Evolutionary conservation across 2,888 invertebrate genomes (phyloP).

Genomic region (Lasius fuliginosus): DNA sequence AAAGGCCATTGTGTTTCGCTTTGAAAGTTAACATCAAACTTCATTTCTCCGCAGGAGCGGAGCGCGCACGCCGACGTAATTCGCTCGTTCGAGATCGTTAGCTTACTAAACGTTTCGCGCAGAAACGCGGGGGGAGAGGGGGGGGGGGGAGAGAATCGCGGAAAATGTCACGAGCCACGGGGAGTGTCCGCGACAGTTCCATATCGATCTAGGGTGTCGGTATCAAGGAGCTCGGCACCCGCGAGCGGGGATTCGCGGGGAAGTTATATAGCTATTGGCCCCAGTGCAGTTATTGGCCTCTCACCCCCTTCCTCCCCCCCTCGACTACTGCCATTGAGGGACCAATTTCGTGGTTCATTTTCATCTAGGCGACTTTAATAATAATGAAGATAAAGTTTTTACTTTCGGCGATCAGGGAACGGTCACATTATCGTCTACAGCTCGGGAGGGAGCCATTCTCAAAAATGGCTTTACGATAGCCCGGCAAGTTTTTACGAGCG

Average conservation of each 20-base stretch:
- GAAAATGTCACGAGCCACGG: constrained; percentile 50
- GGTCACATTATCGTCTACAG: constrained; percentile 47
- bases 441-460: constrained; percentile 54
- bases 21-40: constrained; percentile 55
- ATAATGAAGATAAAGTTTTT: constrained; percentile 74
- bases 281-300: constrained; percentile 75
- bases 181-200: constrained; percentile 64
- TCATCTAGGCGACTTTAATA: constrained; percentile 75
- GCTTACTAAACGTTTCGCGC: constrained; percentile 55
- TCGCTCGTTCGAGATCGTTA: constrained; percentile 56
- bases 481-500: constrained; percentile 30
- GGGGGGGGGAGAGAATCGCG: background rate
- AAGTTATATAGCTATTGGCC: constrained; percentile 77
- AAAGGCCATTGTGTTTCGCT: constrained; percentile 55
- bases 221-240: constrained; percentile 65
- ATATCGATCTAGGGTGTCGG: constrained; percentile 76
- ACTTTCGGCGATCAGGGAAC: constrained; percentile 42
- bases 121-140: background rate
- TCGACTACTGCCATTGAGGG: constrained; percentile 71
- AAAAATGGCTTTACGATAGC: constrained; percentile 65
- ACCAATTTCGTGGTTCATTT: constrained; percentile 77
- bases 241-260: constrained; percentile 57
- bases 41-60: constrained; percentile 32
- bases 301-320: background rate
- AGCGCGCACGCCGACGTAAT: constrained; percentile 30